Conservation (phyloP, 1,140 invertebrate genomes). For the Episyrphus balteatus region DNA sequence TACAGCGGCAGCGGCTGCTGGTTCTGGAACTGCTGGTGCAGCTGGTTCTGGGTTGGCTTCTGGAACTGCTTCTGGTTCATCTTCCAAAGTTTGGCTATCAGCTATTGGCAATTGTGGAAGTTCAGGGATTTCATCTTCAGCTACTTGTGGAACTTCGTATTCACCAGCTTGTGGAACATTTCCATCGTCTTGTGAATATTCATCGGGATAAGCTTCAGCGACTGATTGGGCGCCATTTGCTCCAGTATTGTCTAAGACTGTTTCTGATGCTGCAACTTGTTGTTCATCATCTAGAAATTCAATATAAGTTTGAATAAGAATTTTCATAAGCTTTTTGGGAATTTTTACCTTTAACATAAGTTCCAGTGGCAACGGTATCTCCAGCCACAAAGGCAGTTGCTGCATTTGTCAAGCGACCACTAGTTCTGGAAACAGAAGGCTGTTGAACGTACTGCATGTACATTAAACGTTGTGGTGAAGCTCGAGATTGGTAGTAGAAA, state of each 20-base stretch:
- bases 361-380: conserved; percentile 32
- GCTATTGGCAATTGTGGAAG: conserved; percentile 6
- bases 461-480: conserved; percentile 18
- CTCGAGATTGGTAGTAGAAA: conserved; percentile 13
- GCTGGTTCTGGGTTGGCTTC: conserved; percentile 8
- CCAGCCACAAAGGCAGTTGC: conserved; percentile 24
- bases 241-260: conserved; percentile 16
- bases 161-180: too few relatives aligned
- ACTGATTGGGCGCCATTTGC: conserved; percentile 26
- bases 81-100: conserved; percentile 3
- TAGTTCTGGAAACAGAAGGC: conserved; percentile 20
- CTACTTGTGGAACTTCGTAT: conserved; percentile 15
- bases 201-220: conserved; percentile 30
- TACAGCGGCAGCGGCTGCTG: conserved; percentile 5
- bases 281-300: too few relatives aligned
- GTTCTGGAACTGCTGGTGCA: conserved; percentile 5
- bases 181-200: not conserved
- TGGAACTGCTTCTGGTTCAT: conserved; percentile 2
- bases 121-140: conserved; percentile 8
- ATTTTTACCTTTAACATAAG: conserved; percentile 30
- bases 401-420: conserved; percentile 20
- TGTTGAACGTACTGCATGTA: conserved; percentile 34
- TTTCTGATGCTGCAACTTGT: too few relatives aligned
- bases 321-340: too few relatives aligned
- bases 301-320: too few relatives aligned